Evolutionary conservation across 2,113 vertebrate species (phyloP).

Genomic region (Oplegnathus fasciatus): DNA sequence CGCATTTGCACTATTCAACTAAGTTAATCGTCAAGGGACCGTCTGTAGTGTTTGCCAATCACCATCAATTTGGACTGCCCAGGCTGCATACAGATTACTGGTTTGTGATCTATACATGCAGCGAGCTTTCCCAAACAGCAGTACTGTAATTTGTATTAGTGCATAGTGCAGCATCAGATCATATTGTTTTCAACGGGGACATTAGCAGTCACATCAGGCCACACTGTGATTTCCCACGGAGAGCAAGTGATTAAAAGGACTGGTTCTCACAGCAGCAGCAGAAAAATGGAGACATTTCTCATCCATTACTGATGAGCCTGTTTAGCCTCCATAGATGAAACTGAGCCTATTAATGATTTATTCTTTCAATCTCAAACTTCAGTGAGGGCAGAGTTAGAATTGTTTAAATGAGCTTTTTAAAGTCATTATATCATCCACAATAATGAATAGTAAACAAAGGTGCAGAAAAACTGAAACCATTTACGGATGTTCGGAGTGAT

Average conservation of each 20-base stretch:
- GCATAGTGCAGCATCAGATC: constrained; percentile 21
- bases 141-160: neutral
- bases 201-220: constrained; percentile 55
- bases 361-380: constrained; percentile 38
- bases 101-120: constrained; percentile 8
- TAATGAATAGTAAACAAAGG: constrained; percentile 34
- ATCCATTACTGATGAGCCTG: constrained; percentile 59
- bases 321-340: constrained; percentile 50
- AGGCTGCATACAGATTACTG: constrained; percentile 25
- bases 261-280: constrained; percentile 12
- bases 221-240: constrained; percentile 30
- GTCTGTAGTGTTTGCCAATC: constrained; percentile 35
- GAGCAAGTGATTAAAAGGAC: constrained; percentile 49
- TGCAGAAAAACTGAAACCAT: constrained; percentile 1
- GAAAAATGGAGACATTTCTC: constrained; percentile 41
- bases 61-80: constrained; percentile 27
- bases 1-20: constrained; percentile 23
- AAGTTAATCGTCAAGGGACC: constrained; percentile 16
- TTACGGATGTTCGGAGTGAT: constrained; percentile 2
- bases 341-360: constrained; percentile 37
- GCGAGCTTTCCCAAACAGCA: neutral
- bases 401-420: constrained; percentile 15
- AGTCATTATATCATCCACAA: neutral
- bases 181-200: constrained; percentile 22
- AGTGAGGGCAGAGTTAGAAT: constrained; percentile 7